These are phyloP conservation scores for Zaprionus davidi DNA, from an alignment of 1,140 invertebrate genomes.

Conservation along the genomic window DNA sequence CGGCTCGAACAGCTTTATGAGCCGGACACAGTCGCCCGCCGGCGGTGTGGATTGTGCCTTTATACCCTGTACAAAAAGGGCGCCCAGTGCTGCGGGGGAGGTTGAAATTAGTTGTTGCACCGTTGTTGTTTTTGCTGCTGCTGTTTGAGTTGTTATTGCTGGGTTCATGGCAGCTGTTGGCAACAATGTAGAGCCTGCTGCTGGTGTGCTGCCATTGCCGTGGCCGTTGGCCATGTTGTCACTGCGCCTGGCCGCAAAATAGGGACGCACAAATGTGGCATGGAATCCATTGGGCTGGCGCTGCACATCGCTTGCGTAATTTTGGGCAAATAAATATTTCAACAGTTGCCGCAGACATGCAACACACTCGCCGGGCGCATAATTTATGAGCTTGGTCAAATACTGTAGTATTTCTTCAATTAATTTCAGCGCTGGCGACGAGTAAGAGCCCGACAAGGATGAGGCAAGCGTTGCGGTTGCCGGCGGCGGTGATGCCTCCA, in stretches of 20 bases:
- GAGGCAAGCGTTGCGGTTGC: constrained; percentile 21
- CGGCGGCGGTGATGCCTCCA: constrained; percentile 57
- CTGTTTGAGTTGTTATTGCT: constrained; percentile 55
- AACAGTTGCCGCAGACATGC: constrained; percentile 92
- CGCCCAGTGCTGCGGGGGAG: constrained; percentile 47
- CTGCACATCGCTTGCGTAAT: constrained; percentile 86
- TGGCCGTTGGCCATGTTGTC: constrained; percentile 9
- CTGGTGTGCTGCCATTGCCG: background rate
- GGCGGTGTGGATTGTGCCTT: constrained; percentile 59
- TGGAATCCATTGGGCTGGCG: constrained; percentile 58
- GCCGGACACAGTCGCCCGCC: constrained; percentile 65
- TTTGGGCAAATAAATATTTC: constrained; percentile 92
- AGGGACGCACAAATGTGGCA: constrained; percentile 66
- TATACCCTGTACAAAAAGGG: constrained; percentile 74
- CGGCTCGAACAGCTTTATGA: constrained; percentile 93
- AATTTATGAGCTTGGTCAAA: constrained; percentile 88
- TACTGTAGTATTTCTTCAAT: constrained; percentile 92
- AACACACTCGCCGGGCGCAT: constrained; percentile 89
- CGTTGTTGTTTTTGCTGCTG: constrained; percentile 27
- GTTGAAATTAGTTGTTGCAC: constrained; percentile 55
- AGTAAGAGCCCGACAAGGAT: constrained; percentile 7
- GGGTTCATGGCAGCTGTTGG: constrained; percentile 24
- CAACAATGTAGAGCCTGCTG: constrained; percentile 48
- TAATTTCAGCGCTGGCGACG: constrained; percentile 70
- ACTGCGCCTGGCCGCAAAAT: constrained; percentile 70